These are phyloP conservation scores for Limnodromus scolopaceus DNA, from an alignment of 2,797 vertebrate genomes.

Conservation along the genomic window DNA sequence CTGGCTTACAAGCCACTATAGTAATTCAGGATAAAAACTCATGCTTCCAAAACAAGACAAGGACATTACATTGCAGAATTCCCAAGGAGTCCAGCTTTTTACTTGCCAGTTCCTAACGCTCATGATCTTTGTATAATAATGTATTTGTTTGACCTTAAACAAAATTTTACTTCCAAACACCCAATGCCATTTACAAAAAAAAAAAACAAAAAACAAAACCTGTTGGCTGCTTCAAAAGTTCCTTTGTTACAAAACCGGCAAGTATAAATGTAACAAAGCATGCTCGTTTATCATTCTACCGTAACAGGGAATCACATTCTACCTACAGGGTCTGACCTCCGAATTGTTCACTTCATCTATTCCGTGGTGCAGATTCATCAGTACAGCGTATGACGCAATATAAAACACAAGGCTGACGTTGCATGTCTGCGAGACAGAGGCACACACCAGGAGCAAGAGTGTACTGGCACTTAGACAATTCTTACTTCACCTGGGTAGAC, in stretches of 20 bases:
- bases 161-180: conserved; percentile 37
- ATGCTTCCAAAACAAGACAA: conserved; percentile 37
- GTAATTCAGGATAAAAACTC: conserved; percentile 13
- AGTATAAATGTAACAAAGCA: conserved; percentile 17
- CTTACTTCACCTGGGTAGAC: conserved; percentile 66
- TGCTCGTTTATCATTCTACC: conserved; percentile 12
- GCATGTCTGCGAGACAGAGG: conserved; percentile 42
- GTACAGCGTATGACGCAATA: conserved; percentile 32
- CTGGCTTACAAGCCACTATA: conserved; percentile 40
- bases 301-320: conserved; percentile 17
- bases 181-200: conserved; percentile 55
- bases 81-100: conserved; percentile 39
- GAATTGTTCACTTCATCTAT: conserved; percentile 34
- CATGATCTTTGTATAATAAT: not conserved
- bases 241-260: conserved; percentile 31
- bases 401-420: conserved; percentile 71
- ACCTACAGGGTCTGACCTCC: conserved; percentile 38
- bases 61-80: conserved; percentile 18
- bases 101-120: conserved; percentile 15
- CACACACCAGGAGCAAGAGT: conserved; percentile 74
- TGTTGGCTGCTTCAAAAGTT: conserved; percentile 37
- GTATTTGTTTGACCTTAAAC: conserved; percentile 32
- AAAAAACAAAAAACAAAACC: not conserved
- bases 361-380: conserved; percentile 40
- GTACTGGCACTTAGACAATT: conserved; percentile 78